phyloP scores from a whole-genome alignment of 92 coral and sea anemone species.

The Zoanthus solanderi region DNA sequence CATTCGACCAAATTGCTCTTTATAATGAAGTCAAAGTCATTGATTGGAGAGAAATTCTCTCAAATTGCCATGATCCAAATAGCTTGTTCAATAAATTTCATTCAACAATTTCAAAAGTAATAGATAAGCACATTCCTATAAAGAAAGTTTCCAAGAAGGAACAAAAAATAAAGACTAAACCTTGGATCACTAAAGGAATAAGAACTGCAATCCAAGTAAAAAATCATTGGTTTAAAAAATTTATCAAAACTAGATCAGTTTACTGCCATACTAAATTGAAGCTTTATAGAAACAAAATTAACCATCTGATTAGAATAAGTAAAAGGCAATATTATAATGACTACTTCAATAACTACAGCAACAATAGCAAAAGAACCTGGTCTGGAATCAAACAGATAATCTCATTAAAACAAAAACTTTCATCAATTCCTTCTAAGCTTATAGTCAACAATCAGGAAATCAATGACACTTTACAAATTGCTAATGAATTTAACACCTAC shows the following conservation, averaged over 20 bases:
- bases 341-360: constrained; percentile 43
- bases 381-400: constrained; percentile 59
- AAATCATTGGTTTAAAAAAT: constrained; percentile 32
- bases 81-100: constrained; percentile 43
- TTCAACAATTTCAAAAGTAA: constrained; percentile 33
- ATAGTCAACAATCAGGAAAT: constrained; percentile 52
- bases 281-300: constrained; percentile 39
- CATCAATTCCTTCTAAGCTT: constrained; percentile 31
- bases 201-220: constrained; percentile 6
- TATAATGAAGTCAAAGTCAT: constrained; percentile 38
- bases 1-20: constrained; percentile 30
- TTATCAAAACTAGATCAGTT: constrained; percentile 11
- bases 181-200: constrained; percentile 11
- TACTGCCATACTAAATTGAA: constrained; percentile 44
- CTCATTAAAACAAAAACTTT: constrained; percentile 46
- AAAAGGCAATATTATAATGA: constrained; percentile 50
- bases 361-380: constrained; percentile 56
- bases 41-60: constrained; percentile 53
- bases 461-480: constrained; percentile 13
- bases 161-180: constrained; percentile 11
- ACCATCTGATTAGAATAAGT: constrained; percentile 29
- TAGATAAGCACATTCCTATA: constrained; percentile 35
- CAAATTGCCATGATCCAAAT: constrained; percentile 42
- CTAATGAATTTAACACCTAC: constrained; percentile 10
- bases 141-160: constrained; percentile 42